Percentiles rank a stretch among this genome's conserved stretches.
These are phyloP conservation scores for Echinops telfairi DNA, from an alignment of 2,113 vertebrate genomes.

Conservation along the genomic window DNA sequence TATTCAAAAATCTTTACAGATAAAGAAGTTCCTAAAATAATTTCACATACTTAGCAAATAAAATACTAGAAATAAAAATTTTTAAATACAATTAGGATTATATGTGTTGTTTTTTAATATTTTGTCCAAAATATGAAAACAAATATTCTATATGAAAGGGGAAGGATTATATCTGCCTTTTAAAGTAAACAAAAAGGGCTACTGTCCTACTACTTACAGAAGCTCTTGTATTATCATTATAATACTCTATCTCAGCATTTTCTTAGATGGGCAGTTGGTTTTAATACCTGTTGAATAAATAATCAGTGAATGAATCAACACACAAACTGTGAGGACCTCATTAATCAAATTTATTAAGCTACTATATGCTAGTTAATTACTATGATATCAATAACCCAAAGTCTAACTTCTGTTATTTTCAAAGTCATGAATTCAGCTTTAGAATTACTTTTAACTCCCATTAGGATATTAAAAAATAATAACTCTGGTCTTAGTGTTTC, in stretches of 20 bases:
- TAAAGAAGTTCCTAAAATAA: conserved; percentile 46
- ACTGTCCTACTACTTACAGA: conserved; percentile 82
- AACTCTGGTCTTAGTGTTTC: conserved; percentile 38
- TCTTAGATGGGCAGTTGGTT: conserved; percentile 76
- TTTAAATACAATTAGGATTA: conserved; percentile 30
- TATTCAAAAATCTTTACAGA: conserved; percentile 44
- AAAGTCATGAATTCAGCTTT: conserved; percentile 46
- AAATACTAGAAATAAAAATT: conserved; percentile 23
- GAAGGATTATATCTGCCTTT: conserved; percentile 23
- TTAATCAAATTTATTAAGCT: conserved; percentile 62
- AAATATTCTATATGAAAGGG: conserved; percentile 50
- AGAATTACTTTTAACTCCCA: conserved; percentile 38
- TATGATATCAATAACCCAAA: conserved; percentile 33
- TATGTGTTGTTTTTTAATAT: conserved; percentile 43
- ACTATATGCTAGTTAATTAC: neutral
- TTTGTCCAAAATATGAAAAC: conserved; percentile 40
- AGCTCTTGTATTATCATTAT: conserved; percentile 74
- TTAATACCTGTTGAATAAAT: conserved; percentile 79
- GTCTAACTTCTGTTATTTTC: neutral
- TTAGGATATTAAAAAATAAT: neutral
- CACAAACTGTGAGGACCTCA: conserved; percentile 62
- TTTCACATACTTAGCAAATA: conserved; percentile 49
- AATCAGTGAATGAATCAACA: conserved; percentile 66
- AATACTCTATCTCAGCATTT: conserved; percentile 80
- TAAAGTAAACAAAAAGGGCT: conserved; percentile 61